Evolutionary conservation across 2,797 vertebrate genomes (phyloP), one percentile per base, ranked within the genome.

Genomic region (Diplodus puntazzo): DNA sequence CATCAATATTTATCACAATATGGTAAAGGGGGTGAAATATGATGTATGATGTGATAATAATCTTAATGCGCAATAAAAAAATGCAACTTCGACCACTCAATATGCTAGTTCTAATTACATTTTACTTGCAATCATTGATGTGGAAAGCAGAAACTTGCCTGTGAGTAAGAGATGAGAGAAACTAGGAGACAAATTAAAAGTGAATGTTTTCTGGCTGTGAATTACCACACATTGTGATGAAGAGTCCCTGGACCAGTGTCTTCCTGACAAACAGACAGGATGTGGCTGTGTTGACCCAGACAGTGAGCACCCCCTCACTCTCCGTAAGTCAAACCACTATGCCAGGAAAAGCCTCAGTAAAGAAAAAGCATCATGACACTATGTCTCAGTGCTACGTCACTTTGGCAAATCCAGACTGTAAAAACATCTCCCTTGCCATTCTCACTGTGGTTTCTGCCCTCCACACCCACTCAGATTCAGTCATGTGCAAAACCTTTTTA

Each of bases 211-310:
- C 60, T 52, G 17, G 30, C 30, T 13, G 27, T 75, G 18, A 79
- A 34, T 49, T 8, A 46, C 14, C 53, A 68, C 13, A 69, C 7
- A 48, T n/a, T 69, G 39, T 73, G 60, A 61, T n/a, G 5, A 53
- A 67, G 62, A 52, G 30, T 3, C 53, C 11, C 20, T n/a, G 63
- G 69, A 79, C n/a, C 55, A 62, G 21, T 54, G 30, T 45, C 34
- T 67, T 81, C 78, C 75, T 61, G 75, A 78, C 12, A 39, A 58
- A 55, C 54, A 78, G 54, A 71, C 74, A 89, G 84, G 89, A 92
- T 82, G 73, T 87, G 80, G 78, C 18, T 30, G 5, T 13, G 23
- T 5, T 74, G 80, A 81, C 21, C 52, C 60, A 73, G 64, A 79
- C 69, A 61, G 18, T 20, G 43, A 77, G 30, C 34, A 61, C 7